Evolutionary conservation across 2,888 invertebrate genomes (phyloP), one percentile per base, ranked within the genome.

Genomic region (Ophonus ardosiacus): DNA sequence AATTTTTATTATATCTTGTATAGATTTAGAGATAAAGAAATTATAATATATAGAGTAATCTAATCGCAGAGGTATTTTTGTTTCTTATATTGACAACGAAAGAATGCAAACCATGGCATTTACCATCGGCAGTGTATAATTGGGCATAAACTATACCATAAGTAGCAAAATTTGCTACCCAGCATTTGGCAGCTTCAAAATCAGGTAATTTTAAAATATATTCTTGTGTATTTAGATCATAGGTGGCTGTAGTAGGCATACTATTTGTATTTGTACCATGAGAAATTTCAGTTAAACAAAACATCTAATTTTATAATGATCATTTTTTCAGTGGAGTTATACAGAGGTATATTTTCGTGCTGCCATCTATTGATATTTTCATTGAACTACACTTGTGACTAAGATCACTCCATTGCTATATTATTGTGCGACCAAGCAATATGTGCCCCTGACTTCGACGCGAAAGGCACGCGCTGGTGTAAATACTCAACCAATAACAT

Each of bases 221-320:
- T 89, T 94, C 94, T 90, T 94, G 93, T 7, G 93, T 95, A 85
- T 93, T 92, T 0, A 95, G 93, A 89, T 97, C 94, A 90, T 96
- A 98, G 0, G 95, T 96, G 0, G 98, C 98, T 0, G 94, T 95
- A 0, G 98, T 98, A 88, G 96, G 93, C 96, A 98, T 96, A 3
- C 95, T 96, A 88, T 96, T 95, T 0, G 97, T 96, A 90, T 98
- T 98, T 31, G 97, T 97, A 0, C 98, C 98, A 90, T 98, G 98
- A 0, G 96, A 94, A 7, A 98, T 94, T 91, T 98, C 98, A 0
- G 98, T 98, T 65, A 98, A 90, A 0, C 97, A 90, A 97, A 98
- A 88, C 97, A 95, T 3, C 96, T 96, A 87, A 93, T 88, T 83
- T n/a, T n/a, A n/a, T n/a, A n/a, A n/a, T n/a, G n/a, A n/a, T n/a